phyloP scores from a whole-genome alignment of 2,113 vertebrate species.

The Crotophaga sulcirostris region DNA sequence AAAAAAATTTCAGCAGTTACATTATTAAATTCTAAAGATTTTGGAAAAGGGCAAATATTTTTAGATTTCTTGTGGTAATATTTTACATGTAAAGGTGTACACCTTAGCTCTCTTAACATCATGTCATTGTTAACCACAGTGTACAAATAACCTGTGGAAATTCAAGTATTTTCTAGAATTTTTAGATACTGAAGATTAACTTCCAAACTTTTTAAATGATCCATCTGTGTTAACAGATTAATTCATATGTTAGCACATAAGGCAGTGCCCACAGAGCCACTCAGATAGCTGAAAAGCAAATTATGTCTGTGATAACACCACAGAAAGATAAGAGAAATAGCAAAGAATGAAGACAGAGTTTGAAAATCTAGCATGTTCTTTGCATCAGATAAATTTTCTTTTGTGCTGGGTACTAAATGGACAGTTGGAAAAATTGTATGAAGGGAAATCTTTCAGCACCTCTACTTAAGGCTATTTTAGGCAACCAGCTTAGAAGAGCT shows the following conservation, averaged over 20 bases:
- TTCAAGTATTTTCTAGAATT: not conserved
- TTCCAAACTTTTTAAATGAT: not conserved
- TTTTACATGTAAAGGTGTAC: not conserved
- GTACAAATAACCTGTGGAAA: not conserved
- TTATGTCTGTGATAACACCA: not conserved
- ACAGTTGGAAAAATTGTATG: accelerated
- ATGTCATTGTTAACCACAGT: not conserved
- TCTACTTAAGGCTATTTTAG: not conserved
- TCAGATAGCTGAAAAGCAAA: not conserved
- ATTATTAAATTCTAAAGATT: not conserved
- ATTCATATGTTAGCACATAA: not conserved
- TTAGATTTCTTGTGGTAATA: not conserved
- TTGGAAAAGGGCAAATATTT: not conserved
- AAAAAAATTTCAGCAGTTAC: not conserved
- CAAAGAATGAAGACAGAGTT: not conserved
- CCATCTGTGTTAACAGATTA: constrained; percentile 15
- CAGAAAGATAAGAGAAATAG: not conserved
- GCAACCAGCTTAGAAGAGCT: not conserved
- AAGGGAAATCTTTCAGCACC: not conserved
- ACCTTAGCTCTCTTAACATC: not conserved
- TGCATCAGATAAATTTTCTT: not conserved
- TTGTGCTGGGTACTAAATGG: not conserved
- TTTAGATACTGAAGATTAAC: not conserved
- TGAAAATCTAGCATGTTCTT: not conserved
- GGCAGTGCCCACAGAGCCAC: not conserved